phyloP scores from a whole-genome alignment of 2,888 invertebrate genomes.

The Eristalinus sepulchralis region DNA sequence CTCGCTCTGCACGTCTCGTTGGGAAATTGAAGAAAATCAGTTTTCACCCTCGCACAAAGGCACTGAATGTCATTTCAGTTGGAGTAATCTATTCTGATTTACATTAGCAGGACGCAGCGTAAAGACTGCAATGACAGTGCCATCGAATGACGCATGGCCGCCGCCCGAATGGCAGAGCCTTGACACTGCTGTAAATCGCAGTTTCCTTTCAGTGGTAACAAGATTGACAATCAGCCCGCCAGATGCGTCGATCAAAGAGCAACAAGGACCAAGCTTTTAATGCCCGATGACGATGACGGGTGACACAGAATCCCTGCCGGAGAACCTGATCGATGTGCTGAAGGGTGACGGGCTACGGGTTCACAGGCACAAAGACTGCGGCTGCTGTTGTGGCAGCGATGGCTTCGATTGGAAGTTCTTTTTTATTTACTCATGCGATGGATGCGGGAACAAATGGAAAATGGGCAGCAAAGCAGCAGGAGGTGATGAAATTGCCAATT shows the following conservation, averaged over 20 bases:
- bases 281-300: neutral
- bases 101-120: neutral
- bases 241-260: neutral
- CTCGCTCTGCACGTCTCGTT: neutral
- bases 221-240: neutral
- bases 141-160: neutral
- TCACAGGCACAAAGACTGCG: too few relatives aligned
- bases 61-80: neutral
- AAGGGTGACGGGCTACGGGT: neutral
- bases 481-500: neutral
- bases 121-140: neutral
- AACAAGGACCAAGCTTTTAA: neutral
- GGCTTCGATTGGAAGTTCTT: neutral
- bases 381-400: neutral
- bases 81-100: conserved; percentile 6
- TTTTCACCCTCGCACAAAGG: neutral
- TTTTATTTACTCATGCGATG: neutral
- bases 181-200: neutral
- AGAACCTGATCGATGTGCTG: neutral
- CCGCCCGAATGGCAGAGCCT: neutral
- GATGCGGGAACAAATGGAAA: neutral
- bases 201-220: neutral
- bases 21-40: neutral
- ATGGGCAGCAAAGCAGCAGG: neutral
- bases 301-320: neutral